Conservation (phyloP, 2,888 invertebrate genomes). For the Arrhopalites spinosus region DNA sequence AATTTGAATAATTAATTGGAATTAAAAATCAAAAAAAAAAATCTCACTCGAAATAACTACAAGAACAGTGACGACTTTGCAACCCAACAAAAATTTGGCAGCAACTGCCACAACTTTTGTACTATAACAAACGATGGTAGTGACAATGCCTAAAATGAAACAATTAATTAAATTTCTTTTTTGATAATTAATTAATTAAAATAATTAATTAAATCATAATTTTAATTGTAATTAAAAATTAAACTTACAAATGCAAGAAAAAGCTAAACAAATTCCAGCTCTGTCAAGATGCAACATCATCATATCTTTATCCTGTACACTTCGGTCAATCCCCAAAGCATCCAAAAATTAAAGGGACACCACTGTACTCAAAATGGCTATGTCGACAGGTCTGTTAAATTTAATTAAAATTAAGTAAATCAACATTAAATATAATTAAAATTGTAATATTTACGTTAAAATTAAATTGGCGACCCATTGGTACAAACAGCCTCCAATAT, state of each 20-base stretch:
- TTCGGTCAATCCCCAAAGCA: neutral
- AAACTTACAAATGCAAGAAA: neutral
- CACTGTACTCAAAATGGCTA: neutral
- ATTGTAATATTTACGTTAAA: conserved; percentile 9
- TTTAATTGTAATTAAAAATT: neutral
- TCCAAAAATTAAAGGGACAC: neutral
- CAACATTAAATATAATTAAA: neutral
- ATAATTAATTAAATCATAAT: too few species aligned
- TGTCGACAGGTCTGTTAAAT: neutral
- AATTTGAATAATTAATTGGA: too few species aligned
- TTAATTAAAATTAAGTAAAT: neutral
- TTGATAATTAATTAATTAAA: too few species aligned
- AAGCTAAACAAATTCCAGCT: neutral
- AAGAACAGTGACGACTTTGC: too few species aligned
- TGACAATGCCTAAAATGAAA: too few species aligned
- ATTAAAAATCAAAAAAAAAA: too few species aligned
- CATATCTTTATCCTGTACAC: neutral
- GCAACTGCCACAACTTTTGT: too few species aligned
- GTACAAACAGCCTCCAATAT: conserved; percentile 33
- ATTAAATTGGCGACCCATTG: conserved; percentile 31
- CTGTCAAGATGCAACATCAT: neutral
- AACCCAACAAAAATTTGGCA: too few species aligned
- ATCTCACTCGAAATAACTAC: too few species aligned
- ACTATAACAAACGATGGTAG: too few species aligned
- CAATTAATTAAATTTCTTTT: too few species aligned